Conservation (phyloP, 2,888 invertebrate species). For the Synanthedon vespiformis region DNA sequence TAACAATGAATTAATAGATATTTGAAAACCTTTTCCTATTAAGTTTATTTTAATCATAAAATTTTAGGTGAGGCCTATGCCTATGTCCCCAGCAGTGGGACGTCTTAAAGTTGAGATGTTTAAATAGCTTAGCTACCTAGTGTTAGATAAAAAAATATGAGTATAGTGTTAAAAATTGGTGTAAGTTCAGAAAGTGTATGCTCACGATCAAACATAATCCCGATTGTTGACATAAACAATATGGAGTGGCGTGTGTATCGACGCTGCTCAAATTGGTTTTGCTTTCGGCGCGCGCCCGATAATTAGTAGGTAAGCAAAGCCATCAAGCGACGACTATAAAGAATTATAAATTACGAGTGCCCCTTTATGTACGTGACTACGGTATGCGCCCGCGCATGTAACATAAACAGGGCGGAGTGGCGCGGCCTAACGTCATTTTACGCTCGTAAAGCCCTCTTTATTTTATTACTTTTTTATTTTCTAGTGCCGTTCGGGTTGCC, state of each 20-base stretch:
- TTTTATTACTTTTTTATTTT: constrained; percentile 69
- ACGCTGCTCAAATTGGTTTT: constrained; percentile 44
- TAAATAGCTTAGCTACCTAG: too few relatives aligned
- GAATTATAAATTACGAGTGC: constrained; percentile 53
- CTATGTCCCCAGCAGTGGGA: too few relatives aligned
- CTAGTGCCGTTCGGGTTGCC: constrained; percentile 64
- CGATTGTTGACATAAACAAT: constrained; percentile 55
- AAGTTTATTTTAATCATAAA: neutral
- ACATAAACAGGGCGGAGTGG: constrained; percentile 44
- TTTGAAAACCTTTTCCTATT: too few relatives aligned
- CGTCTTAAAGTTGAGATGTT: too few relatives aligned
- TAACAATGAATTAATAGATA: constrained; percentile 8
- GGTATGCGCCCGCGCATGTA: constrained; percentile 31
- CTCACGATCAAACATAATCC: constrained; percentile 19
- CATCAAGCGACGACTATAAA: constrained; percentile 55
- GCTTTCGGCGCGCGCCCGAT: constrained; percentile 59
- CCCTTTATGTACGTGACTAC: constrained; percentile 32
- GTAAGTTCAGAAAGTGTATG: too few relatives aligned
- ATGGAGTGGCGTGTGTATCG: constrained; percentile 31
- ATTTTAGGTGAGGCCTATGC: too few relatives aligned
- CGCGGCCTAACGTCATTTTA: constrained; percentile 60
- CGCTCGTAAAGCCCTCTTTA: constrained; percentile 64
- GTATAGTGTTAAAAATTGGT: too few relatives aligned
- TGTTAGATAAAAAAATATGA: too few relatives aligned
- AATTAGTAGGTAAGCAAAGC: constrained; percentile 55